phyloP scores from a whole-genome alignment of 2,113 vertebrate genomes.

The Xenopus laevis region DNA sequence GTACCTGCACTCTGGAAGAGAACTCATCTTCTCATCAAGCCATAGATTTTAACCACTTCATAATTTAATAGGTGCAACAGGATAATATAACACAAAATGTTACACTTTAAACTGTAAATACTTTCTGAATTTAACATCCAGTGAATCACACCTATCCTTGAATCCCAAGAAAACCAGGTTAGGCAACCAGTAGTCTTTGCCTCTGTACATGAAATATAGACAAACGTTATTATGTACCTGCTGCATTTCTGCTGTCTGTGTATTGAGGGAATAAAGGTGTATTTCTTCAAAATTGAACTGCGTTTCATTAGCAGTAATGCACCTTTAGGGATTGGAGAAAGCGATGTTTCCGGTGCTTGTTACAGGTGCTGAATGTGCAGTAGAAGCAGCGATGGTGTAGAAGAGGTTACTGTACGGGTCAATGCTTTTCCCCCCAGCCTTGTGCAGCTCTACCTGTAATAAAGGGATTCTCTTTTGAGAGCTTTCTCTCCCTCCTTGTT shows the following conservation, averaged over 20 bases:
- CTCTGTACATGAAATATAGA: background rate
- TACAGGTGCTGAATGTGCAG: conserved; percentile 3
- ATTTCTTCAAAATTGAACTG: conserved; percentile 26
- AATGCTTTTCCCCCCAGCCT: background rate
- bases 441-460: no score
- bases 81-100: no score
- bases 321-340: conserved; percentile 23
- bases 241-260: conserved; percentile 11
- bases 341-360: conserved; percentile 7
- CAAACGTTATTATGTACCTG: background rate
- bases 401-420: background rate
- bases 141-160: background rate
- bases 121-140: background rate
- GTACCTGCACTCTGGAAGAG: no score
- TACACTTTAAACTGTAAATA: no score
- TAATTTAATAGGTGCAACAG: no score
- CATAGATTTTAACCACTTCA: no score
- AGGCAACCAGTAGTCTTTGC: background rate
- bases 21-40: no score
- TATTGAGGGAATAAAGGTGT: background rate
- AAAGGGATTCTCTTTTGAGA: no score
- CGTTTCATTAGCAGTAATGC: conserved; percentile 36
- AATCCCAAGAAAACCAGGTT: background rate
- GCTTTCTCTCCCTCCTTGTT: no score
- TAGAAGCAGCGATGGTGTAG: conserved; percentile 14